Evolutionary conservation across 2,113 vertebrate genomes (phyloP).

Genomic region (Mugil cephalus): DNA sequence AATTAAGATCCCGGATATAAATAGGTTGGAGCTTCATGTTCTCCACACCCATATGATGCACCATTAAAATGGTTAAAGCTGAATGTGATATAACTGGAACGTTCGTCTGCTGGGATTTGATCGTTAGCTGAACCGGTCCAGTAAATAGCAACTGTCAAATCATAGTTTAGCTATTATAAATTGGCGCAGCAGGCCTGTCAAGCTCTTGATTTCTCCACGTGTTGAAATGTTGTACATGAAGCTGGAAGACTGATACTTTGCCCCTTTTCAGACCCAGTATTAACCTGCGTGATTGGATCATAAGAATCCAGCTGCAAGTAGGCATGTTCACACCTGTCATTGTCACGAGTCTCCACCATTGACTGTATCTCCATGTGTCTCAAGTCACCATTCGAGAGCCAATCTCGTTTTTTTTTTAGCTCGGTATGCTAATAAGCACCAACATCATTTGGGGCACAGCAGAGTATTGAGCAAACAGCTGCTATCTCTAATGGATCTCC

Average conservation of each 20-base stretch:
- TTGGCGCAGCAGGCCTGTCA: neutral
- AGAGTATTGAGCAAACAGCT: no score
- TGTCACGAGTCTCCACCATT: no score
- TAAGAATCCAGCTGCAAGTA: no score
- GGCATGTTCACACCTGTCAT: no score
- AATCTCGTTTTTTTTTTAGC: no score
- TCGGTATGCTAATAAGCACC: no score
- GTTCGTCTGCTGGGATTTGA: conserved; percentile 44
- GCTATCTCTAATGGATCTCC: no score
- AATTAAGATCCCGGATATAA: conserved; percentile 31
- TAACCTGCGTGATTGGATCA: no score
- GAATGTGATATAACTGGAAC: conserved; percentile 35
- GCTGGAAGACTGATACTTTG: neutral
- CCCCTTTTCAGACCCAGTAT: no score
- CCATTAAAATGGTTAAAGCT: conserved; percentile 44
- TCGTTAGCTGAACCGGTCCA: conserved; percentile 6
- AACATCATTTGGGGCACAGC: no score
- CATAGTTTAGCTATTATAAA: conserved; percentile 7
- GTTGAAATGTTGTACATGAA: neutral
- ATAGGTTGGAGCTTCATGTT: conserved; percentile 52
- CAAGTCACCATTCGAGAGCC: no score
- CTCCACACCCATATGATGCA: conserved; percentile 45
- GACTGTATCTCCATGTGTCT: no score
- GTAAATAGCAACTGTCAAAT: neutral
- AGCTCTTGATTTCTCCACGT: neutral